Conservation (phyloP, 2,888 invertebrate genomes). For the Latrodectus hesperus region DNA sequence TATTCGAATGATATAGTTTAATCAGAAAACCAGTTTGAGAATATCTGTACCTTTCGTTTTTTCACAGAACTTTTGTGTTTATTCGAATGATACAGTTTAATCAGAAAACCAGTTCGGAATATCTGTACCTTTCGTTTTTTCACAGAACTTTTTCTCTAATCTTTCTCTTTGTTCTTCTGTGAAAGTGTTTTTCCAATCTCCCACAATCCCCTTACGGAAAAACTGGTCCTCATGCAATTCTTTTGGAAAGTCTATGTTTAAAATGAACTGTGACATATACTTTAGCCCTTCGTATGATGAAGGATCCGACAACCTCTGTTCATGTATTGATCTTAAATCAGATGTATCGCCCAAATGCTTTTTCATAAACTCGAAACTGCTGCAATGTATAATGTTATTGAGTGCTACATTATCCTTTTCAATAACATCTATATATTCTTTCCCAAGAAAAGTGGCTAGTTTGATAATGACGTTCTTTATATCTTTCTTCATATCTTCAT, state of each 20-base stretch:
- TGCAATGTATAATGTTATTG: slow-evolving; percentile 25
- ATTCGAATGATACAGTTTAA: not conserved
- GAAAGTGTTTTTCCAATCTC: slow-evolving; percentile 75
- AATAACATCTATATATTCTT: slow-evolving; percentile 24
- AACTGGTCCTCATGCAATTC: not conserved
- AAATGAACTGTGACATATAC: not conserved
- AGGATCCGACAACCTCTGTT: not conserved
- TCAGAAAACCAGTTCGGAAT: not conserved
- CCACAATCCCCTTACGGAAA: not conserved
- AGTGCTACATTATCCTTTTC: slow-evolving; percentile 10
- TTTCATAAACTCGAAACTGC: slow-evolving; percentile 55
- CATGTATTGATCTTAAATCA: not conserved
- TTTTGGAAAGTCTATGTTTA: not conserved
- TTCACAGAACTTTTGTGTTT: too few relatives aligned
- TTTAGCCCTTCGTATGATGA: not conserved
- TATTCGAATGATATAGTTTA: too few relatives aligned
- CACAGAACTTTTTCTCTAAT: slow-evolving; percentile 23
- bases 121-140: slow-evolving; percentile 22
- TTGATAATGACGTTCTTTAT: too few relatives aligned
- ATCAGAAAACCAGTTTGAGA: too few relatives aligned
- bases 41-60: too few relatives aligned
- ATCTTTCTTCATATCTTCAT: too few relatives aligned
- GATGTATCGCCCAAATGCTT: not conserved
- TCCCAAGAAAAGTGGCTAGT: not conserved
- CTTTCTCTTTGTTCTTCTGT: slow-evolving; percentile 71